Evolutionary conservation across 2,113 vertebrate genomes (phyloP).

Genomic region (Phalacrocorax pelagicus): DNA sequence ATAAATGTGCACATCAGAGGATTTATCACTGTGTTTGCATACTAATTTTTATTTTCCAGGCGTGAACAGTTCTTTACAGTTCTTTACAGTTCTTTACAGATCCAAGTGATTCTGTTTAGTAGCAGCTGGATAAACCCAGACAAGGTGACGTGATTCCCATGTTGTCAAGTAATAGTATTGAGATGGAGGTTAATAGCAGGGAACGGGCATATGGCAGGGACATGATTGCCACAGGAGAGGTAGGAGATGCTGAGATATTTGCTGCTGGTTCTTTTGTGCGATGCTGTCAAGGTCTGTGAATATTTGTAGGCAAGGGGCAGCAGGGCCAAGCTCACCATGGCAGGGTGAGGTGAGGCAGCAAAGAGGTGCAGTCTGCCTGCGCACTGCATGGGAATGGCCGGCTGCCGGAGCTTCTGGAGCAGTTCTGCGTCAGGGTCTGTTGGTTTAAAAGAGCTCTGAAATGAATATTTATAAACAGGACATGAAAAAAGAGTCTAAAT

Average conservation of each 20-base stretch:
- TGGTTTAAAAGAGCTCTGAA: constrained; percentile 46
- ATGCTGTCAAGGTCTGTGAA: not conserved
- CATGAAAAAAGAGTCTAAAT: not conserved
- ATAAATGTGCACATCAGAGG: constrained; percentile 61
- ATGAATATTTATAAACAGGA: constrained; percentile 46
- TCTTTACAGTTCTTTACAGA: not conserved
- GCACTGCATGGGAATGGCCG: not conserved
- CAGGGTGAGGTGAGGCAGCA: not conserved
- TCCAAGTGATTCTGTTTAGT: not conserved
- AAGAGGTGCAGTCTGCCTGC: not conserved
- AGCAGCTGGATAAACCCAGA: not conserved
- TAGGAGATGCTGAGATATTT: not conserved
- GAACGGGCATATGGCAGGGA: not conserved
- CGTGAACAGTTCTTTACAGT: not conserved
- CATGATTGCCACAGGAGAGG: not conserved
- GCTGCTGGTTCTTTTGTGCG: not conserved
- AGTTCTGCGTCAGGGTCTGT: not conserved
- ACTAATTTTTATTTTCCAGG: not conserved
- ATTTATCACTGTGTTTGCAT: constrained; percentile 47
- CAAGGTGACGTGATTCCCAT: not conserved
- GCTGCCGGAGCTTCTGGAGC: not conserved
- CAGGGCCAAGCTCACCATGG: not conserved
- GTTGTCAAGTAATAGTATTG: not conserved
- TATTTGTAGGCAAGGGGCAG: not conserved
- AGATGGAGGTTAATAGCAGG: not conserved